Conservation (phyloP, 2,888 invertebrate genomes). For the Parascotia fuliginaria region DNA sequence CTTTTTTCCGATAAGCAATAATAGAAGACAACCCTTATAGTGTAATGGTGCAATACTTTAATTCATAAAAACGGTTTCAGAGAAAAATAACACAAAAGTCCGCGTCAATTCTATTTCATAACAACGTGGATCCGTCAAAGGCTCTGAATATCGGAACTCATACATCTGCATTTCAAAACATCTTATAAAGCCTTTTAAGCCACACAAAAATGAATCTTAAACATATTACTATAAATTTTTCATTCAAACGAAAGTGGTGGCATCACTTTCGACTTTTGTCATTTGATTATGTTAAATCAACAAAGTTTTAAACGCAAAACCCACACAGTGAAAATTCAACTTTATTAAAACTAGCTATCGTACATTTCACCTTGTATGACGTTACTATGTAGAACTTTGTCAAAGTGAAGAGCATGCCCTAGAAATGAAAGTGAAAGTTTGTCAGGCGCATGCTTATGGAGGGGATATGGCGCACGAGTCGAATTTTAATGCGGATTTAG, state of each 20-base stretch:
- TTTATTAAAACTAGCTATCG: conserved; percentile 14
- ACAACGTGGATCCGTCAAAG: conserved; percentile 78
- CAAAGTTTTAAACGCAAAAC: conserved; percentile 49
- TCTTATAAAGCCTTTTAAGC: conserved; percentile 24
- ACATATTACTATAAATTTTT: not conserved
- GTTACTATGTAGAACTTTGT: conserved; percentile 42
- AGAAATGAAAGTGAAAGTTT: conserved; percentile 84
- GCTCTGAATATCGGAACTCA: conserved; percentile 77
- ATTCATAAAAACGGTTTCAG: conserved; percentile 23
- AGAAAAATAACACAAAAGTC: conserved; percentile 59
- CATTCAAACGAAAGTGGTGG: conserved; percentile 28
- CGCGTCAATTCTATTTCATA: conserved; percentile 80
- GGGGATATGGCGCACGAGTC: conserved; percentile 65
- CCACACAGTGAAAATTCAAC: conserved; percentile 22
- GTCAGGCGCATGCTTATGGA: conserved; percentile 53
- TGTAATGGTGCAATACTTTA: conserved; percentile 7
- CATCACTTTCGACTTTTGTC: conserved; percentile 67
- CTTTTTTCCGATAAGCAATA: not conserved
- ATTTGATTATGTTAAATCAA: conserved; percentile 41
- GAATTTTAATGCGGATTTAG: conserved; percentile 78
- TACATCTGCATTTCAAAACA: conserved; percentile 48
- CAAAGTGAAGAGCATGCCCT: conserved; percentile 66
- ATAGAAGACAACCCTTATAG: not conserved
- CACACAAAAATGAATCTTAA: conserved; percentile 40
- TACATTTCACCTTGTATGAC: conserved; percentile 20